Conservation (phyloP, 2,888 invertebrate species). For the Lasioglossum lativentre region DNA sequence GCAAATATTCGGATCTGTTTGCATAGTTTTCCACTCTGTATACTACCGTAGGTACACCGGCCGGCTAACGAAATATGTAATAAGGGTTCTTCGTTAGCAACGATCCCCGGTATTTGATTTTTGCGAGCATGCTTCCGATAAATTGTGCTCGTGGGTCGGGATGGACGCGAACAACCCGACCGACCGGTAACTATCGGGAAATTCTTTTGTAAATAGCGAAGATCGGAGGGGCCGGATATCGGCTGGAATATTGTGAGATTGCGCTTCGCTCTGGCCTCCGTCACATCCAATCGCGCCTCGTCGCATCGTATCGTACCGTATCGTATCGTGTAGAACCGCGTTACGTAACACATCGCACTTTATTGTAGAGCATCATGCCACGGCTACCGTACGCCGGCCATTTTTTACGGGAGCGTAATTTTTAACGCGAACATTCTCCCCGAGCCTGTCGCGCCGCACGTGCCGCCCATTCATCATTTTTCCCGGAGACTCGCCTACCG, state of each 20-base stretch:
- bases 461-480: neutral
- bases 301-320: neutral
- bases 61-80: neutral
- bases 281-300: no score
- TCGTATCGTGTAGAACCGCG: neutral
- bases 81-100: neutral
- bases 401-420: neutral
- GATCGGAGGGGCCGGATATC: neutral
- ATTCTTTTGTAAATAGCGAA: conserved; percentile 18
- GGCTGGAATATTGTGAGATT: conserved; percentile 6
- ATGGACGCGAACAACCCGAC: neutral
- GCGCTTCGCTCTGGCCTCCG: neutral
- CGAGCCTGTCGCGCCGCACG: neutral
- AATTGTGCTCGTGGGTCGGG: neutral
- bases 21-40: no score
- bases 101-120: neutral
- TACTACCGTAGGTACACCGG: no score
- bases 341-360: neutral
- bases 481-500: neutral
- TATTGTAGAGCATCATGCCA: neutral
- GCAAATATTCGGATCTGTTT: no score
- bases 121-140: neutral
- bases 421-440: conserved; percentile 8
- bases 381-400: neutral
- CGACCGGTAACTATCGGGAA: neutral